These are phyloP conservation scores for Macropis europaea DNA, from an alignment of 2,888 invertebrate species.

Conservation along the genomic window DNA sequence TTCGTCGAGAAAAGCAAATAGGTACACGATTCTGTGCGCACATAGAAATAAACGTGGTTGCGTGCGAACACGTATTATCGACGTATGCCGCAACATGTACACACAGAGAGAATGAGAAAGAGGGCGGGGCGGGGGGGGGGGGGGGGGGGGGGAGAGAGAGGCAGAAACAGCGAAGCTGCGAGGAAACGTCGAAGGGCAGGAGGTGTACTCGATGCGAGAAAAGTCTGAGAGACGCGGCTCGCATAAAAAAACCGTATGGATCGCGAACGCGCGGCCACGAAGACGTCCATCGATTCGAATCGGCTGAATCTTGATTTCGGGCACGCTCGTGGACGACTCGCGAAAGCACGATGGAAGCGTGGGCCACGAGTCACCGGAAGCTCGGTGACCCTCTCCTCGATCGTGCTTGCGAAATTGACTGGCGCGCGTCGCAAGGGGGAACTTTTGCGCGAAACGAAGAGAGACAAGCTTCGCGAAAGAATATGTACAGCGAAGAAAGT, in stretches of 20 bases:
- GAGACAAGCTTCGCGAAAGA: slow-evolving; percentile 11
- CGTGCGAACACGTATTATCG: background rate
- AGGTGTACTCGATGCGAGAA: background rate
- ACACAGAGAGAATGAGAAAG: background rate
- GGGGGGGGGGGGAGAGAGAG: background rate
- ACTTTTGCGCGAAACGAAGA: background rate
- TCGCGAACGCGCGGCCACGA: too few species aligned
- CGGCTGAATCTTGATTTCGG: background rate
- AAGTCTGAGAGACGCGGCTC: background rate
- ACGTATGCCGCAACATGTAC: background rate
- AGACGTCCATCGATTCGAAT: too few species aligned
- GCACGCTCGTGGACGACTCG: too few species aligned
- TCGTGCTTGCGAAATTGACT: slow-evolving; percentile 2
- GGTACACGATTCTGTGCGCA: slow-evolving; percentile 15
- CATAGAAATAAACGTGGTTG: background rate
- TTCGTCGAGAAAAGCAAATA: background rate
- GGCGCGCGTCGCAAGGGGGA: background rate
- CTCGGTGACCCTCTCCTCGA: background rate
- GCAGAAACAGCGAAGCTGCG: too few species aligned
- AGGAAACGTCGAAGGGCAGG: too few species aligned
- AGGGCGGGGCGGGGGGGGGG: background rate
- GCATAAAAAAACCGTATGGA: too few species aligned
- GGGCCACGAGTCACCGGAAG: too few species aligned
- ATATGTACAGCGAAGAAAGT: slow-evolving; percentile 40
- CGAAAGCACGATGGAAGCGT: background rate